A percentile compares a stretch with the other conserved stretches of the same genome.
phyloP scores from a whole-genome alignment of 2,797 vertebrate species.

The Channallabes apus region DNA sequence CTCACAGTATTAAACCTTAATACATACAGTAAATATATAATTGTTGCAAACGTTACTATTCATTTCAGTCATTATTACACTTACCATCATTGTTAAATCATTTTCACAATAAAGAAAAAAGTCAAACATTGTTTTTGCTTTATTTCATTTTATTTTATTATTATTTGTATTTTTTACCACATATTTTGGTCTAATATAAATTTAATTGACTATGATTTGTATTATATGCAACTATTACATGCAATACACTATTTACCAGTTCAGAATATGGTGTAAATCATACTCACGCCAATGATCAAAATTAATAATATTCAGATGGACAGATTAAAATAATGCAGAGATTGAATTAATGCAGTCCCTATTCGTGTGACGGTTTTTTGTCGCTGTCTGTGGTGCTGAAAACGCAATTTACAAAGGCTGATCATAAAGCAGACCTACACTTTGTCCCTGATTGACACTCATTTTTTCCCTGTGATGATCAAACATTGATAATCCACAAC shows the following conservation, averaged over 20 bases:
- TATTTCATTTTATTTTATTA: neutral
- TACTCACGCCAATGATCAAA: neutral
- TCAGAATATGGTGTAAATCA: neutral
- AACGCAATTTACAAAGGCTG: neutral
- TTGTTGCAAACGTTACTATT: neutral
- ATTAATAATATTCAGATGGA: neutral
- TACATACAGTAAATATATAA: neutral
- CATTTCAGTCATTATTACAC: neutral
- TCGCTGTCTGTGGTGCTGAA: slow-evolving; percentile 51
- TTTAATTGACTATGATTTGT: neutral
- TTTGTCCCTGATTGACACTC: too few relatives aligned
- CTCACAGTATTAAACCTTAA: neutral
- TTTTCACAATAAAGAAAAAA: neutral
- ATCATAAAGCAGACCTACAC: neutral
- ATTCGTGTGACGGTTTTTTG: neutral
- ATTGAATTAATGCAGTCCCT: too few relatives aligned
- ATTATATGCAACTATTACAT: neutral
- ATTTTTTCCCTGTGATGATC: neutral
- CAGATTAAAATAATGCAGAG: neutral
- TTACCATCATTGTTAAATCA: neutral
- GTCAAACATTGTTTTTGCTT: neutral
- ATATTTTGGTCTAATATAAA: neutral
- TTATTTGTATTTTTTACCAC: neutral
- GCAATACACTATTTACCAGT: neutral
- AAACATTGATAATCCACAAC: neutral